phyloP scores from a whole-genome alignment of 2,888 invertebrate genomes.

The Drosophila meridiana region DNA sequence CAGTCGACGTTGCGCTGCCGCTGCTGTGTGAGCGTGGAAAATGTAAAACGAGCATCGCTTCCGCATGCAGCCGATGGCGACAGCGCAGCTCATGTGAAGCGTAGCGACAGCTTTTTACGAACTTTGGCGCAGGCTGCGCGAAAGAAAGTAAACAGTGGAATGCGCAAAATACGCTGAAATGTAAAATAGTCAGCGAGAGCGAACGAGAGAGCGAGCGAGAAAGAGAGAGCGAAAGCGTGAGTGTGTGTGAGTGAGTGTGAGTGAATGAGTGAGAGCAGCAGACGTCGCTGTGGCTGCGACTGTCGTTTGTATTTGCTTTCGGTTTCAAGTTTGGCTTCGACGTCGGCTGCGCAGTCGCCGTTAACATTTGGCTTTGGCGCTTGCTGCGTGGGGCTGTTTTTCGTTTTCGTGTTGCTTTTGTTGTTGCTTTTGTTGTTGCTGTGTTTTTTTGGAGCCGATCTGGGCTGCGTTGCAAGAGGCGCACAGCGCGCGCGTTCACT shows the following conservation, averaged over 20 bases:
- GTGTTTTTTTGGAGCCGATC: slow-evolving; percentile 53
- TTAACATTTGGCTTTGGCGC: slow-evolving; percentile 57
- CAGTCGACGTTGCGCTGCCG: slow-evolving; percentile 7
- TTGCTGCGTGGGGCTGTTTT: slow-evolving; percentile 65
- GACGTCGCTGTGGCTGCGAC: slow-evolving; percentile 20
- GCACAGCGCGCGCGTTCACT: slow-evolving; percentile 84
- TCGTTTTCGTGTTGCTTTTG: slow-evolving; percentile 21
- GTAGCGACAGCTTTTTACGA: slow-evolving; percentile 52
- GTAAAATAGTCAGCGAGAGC: slow-evolving; percentile 43
- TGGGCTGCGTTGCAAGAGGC: slow-evolving; percentile 73
- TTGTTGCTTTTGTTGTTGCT: neutral
- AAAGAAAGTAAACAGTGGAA: slow-evolving; percentile 78
- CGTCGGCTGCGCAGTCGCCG: slow-evolving; percentile 62
- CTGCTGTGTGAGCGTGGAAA: slow-evolving; percentile 41
- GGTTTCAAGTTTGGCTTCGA: slow-evolving; percentile 76
- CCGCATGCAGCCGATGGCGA: slow-evolving; percentile 58
- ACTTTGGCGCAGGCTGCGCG: slow-evolving; percentile 66
- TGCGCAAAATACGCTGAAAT: slow-evolving; percentile 68
- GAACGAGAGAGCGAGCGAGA: slow-evolving; percentile 12
- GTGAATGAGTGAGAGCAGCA: slow-evolving; percentile 25
- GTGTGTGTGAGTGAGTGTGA: slow-evolving; percentile 13
- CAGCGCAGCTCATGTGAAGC: slow-evolving; percentile 61
- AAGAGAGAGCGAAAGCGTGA: neutral
- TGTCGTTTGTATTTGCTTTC: slow-evolving; percentile 54
- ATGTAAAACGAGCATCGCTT: slow-evolving; percentile 62